Percentiles rank a stretch among this genome's conserved stretches.
Evolutionary conservation across 1,140 invertebrate genomes (phyloP).

Genomic region (Zaprionus davidi): DNA sequence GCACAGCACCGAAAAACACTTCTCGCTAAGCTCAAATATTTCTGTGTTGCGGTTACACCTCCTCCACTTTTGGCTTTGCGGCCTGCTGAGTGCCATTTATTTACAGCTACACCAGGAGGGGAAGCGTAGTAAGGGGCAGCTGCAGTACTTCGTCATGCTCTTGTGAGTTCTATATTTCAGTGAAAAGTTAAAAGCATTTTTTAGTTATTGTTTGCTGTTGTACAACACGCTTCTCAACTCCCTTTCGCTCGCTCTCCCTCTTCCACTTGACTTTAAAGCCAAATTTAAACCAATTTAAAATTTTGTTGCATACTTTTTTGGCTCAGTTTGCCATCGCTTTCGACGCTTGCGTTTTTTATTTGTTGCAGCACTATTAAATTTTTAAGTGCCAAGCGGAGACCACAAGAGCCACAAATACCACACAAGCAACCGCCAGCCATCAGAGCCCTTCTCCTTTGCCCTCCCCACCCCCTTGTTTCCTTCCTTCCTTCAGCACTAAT

Average conservation of each 20-base stretch:
- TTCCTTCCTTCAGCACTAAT: slow-evolving; percentile 61
- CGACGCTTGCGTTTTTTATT: slow-evolving; percentile 34
- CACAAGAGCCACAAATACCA: slow-evolving; percentile 75
- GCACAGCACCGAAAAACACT: slow-evolving; percentile 19
- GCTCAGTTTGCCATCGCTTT: slow-evolving; percentile 29
- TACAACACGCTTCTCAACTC: background rate
- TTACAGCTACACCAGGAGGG: background rate
- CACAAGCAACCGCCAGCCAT: slow-evolving; percentile 63
- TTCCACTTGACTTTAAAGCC: slow-evolving; percentile 23
- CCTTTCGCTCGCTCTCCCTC: background rate
- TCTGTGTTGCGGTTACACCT: slow-evolving; percentile 39
- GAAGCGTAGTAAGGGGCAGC: background rate
- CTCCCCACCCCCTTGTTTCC: background rate
- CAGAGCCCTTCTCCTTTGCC: slow-evolving; percentile 2
- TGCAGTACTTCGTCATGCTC: slow-evolving; percentile 28
- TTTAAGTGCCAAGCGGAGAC: slow-evolving; percentile 75
- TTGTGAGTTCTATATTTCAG: slow-evolving; percentile 11
- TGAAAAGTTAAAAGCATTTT: slow-evolving; percentile 43
- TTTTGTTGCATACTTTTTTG: slow-evolving; percentile 57
- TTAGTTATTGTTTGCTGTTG: slow-evolving; percentile 1
- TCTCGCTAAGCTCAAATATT: slow-evolving; percentile 26
- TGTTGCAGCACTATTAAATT: slow-evolving; percentile 75
- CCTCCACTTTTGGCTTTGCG: slow-evolving; percentile 34
- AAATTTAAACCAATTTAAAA: slow-evolving; percentile 76
- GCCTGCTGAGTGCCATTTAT: slow-evolving; percentile 42